phyloP scores from a whole-genome alignment of 1,140 invertebrate genomes.

The Drosophila pruinosa region DNA sequence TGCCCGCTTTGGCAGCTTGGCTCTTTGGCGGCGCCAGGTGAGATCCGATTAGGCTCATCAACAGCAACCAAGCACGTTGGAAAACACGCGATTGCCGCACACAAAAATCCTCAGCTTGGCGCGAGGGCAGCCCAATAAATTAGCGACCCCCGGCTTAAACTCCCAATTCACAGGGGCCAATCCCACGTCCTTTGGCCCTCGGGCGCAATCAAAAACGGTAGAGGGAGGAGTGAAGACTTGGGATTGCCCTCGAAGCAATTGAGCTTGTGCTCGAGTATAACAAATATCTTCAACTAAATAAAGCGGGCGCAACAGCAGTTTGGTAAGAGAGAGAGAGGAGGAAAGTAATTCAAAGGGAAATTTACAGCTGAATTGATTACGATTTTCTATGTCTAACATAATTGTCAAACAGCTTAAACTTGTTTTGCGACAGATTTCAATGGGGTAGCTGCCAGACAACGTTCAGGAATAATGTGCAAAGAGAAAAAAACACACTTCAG shows the following conservation, averaged over 20 bases:
- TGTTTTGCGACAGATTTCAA: neutral
- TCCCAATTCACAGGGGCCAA: constrained; percentile 10
- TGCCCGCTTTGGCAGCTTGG: constrained; percentile 51
- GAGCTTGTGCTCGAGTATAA: neutral
- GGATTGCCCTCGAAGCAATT: constrained; percentile 17
- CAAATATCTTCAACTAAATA: constrained; percentile 4
- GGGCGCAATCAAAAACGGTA: neutral
- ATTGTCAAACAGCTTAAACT: neutral
- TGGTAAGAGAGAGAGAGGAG: too few relatives aligned
- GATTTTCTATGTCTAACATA: neutral
- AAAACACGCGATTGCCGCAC: constrained; percentile 4
- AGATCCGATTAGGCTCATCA: constrained; percentile 77
- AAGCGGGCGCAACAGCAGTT: neutral
- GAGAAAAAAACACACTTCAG: too few relatives aligned
- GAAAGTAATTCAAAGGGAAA: neutral
- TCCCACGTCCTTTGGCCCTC: constrained; percentile 4
- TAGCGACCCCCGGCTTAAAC: constrained; percentile 59
- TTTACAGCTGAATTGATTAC: neutral
- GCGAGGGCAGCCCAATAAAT: constrained; percentile 63
- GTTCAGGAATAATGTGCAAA: neutral
- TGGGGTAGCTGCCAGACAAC: neutral
- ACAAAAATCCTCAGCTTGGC: neutral
- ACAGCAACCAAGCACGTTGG: constrained; percentile 10
- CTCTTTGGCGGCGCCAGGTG: constrained; percentile 22
- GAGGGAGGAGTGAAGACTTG: neutral